Evolutionary conservation across 2,888 invertebrate genomes (phyloP).

Genomic region (Buathra laborator): DNA sequence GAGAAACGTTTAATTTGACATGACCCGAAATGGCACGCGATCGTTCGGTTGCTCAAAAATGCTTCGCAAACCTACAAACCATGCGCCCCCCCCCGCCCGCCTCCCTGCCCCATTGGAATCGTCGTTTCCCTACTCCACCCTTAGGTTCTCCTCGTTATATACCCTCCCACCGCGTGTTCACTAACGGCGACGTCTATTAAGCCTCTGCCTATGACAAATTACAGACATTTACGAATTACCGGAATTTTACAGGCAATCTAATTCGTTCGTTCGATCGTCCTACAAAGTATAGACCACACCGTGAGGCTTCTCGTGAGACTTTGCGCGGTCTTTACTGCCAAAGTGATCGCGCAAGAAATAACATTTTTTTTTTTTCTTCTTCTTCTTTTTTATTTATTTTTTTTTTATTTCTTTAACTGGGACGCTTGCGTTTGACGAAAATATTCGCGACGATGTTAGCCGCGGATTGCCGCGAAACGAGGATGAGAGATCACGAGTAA

Average conservation of each 20-base stretch:
- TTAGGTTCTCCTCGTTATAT: slow-evolving; percentile 61
- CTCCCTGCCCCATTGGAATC: slow-evolving; percentile 17
- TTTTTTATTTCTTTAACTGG: too few species aligned
- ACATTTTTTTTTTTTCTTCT: too few species aligned
- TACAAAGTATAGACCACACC: background rate
- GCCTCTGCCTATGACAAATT: slow-evolving; percentile 69
- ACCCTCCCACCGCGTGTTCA: slow-evolving; percentile 17
- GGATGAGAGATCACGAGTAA: slow-evolving; percentile 32
- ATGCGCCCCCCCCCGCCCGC: slow-evolving; percentile 19
- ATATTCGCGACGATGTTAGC: background rate
- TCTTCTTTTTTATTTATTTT: too few species aligned
- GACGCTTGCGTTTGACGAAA: background rate
- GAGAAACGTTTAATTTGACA: slow-evolving; percentile 82
- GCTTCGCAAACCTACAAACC: slow-evolving; percentile 46
- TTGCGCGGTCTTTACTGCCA: too few species aligned
- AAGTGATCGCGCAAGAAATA: too few species aligned
- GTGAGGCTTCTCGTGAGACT: background rate
- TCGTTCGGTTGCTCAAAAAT: slow-evolving; percentile 71
- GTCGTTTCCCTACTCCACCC: slow-evolving; percentile 2
- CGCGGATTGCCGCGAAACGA: background rate
- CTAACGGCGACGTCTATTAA: slow-evolving; percentile 51
- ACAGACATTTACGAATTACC: slow-evolving; percentile 72
- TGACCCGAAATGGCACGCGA: slow-evolving; percentile 81
- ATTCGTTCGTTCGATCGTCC: slow-evolving; percentile 63
- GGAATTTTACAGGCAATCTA: slow-evolving; percentile 69